phyloP scores from a whole-genome alignment of 2,888 invertebrate genomes.

The Rhabditoides inermis region DNA sequence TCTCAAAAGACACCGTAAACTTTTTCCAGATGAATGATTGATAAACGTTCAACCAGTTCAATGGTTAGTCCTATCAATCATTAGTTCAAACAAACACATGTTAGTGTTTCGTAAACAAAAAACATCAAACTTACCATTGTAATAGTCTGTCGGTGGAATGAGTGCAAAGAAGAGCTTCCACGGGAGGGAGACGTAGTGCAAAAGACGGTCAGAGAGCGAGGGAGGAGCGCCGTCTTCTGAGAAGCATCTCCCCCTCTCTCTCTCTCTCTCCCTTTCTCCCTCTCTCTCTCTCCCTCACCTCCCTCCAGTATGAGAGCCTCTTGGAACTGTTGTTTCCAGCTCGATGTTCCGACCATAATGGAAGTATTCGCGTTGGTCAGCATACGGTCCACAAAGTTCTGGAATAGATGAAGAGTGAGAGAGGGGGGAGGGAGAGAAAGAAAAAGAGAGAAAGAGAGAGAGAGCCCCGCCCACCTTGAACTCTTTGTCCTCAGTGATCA shows the following conservation, averaged over 20 bases:
- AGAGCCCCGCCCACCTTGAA: conserved; percentile 69
- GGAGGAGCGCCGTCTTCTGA: conserved; percentile 25
- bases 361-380: conserved; percentile 91
- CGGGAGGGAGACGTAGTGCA: conserved; percentile 88
- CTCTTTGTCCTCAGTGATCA: conserved; percentile 93
- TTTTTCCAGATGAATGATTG: too few species aligned
- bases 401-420: background rate
- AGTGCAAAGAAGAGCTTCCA: conserved; percentile 97
- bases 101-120: too few species aligned
- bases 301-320: conserved; percentile 78
- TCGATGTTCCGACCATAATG: conserved; percentile 77
- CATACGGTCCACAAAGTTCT: conserved; percentile 74
- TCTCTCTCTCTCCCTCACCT: conserved; percentile 7
- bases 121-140: conserved; percentile 32
- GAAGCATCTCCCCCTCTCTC: conserved; percentile 5
- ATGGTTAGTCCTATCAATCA: too few species aligned
- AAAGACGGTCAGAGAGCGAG: conserved; percentile 71
- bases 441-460: background rate
- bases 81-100: too few species aligned
- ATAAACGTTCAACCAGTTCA: too few species aligned
- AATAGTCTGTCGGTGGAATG: conserved; percentile 86
- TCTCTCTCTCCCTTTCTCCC: background rate
- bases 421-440: background rate
- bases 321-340: conserved; percentile 95
- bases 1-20: too few species aligned